Evolutionary conservation across 2,113 vertebrate genomes (phyloP), one percentile per base, ranked within the genome.

Genomic region (Cyanoramphus novaezelandiae): DNA sequence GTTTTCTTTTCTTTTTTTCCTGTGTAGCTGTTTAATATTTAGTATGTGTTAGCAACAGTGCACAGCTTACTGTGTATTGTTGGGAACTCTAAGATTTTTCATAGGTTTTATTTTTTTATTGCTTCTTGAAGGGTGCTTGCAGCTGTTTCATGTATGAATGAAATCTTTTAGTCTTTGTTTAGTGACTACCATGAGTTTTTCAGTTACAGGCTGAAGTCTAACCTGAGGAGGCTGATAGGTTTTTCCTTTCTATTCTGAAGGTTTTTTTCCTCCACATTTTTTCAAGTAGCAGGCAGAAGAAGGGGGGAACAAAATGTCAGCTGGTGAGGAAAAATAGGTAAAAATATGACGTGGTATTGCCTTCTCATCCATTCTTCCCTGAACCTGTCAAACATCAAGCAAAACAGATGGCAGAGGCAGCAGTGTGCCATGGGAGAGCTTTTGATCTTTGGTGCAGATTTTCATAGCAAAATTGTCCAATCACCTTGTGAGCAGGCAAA

Each of bases 371-470:
- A 39, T 92, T 93, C 81, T 81, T 88, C 46, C 64, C 76, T 44
- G 50, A 37, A 71, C 18, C 53, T 92, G 82, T 82, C 82, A 92
- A 69, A 79, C 4, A 4, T 83, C 92, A 68, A 59, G 79, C 76
- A 86, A 93, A 96, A 90, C 92, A 96, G 94, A 93, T 95, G 93
- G 94, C 50, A 90, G 75, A 85, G 67, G 60, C 82, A 94, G 71
- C 39, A 6, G 53, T 37, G 63, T 92, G 89, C 82, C 67, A 80
- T 39, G 4, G 86, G 78, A 95, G 71, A 93, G 81, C 78, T 95
- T 86, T 91, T 91, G 91, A 95, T 95, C 88, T 86, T 78, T 64
- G 91, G 35, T 88, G 86, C 80, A 53, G 86, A 70, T 75, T 90
- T 95, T 78, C 64, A 29, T 43, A 62, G 65, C 37, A 93, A 67